A percentile compares a stretch with the other conserved stretches of the same genome.
phyloP scores from a whole-genome alignment of 2,888 invertebrate genomes.

The Magallana nippona region DNA sequence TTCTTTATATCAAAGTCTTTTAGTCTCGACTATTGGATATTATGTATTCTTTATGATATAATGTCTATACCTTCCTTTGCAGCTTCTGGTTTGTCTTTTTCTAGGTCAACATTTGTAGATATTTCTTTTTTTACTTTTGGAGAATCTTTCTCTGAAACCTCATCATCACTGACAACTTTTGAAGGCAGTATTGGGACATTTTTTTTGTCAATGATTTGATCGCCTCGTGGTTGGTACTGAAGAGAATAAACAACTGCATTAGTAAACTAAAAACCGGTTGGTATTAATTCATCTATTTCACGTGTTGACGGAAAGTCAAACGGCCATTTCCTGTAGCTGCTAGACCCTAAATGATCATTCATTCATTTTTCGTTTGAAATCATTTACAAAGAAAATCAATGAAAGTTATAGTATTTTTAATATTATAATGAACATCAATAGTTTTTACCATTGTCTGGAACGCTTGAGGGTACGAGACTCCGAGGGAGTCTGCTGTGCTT shows the following conservation, averaged over 20 bases:
- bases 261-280: not conserved
- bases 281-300: not conserved
- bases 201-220: conserved; percentile 26
- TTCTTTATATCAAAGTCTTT: no score
- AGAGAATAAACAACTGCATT: not conserved
- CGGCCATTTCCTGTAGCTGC: no score
- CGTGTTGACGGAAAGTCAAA: not conserved
- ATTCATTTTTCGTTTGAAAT: no score
- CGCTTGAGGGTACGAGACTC: conserved; percentile 50
- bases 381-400: no score
- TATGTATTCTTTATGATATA: no score
- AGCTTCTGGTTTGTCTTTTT: not conserved
- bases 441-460: conserved; percentile 41
- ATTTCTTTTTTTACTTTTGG: not conserved
- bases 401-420: not conserved
- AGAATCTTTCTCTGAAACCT: not conserved
- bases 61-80: not conserved
- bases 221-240: conserved; percentile 16
- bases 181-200: not conserved
- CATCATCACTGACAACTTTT: conserved; percentile 10
- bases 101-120: not conserved
- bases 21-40: no score
- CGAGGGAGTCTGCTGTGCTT: conserved; percentile 44
- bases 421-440: not conserved
- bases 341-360: no score